A percentile compares a stretch with the other conserved stretches of the same genome.
Evolutionary conservation across 2,888 invertebrate species (phyloP).

Genomic region (Sialis lutaria): DNA sequence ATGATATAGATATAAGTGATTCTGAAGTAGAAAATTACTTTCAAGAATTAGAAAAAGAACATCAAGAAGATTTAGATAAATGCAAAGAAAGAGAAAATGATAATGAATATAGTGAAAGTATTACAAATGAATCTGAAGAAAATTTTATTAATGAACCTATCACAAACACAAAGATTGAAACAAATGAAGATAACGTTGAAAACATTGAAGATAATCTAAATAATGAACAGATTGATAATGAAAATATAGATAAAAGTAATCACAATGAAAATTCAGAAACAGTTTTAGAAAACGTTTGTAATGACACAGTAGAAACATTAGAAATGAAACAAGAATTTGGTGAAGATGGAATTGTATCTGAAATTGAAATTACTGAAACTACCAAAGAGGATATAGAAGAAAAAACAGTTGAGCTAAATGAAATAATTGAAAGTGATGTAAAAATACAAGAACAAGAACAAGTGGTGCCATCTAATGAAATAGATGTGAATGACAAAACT

Average conservation of each 20-base stretch:
- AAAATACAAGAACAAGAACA: background rate
- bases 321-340: too few relatives aligned
- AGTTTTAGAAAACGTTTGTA: too few relatives aligned
- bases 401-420: background rate
- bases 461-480: background rate
- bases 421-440: background rate
- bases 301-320: too few relatives aligned
- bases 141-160: background rate
- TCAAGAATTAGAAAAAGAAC: conserved; percentile 20
- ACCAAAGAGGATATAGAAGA: too few relatives aligned
- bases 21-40: conserved; percentile 20
- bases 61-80: conserved; percentile 1
- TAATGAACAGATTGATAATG: background rate
- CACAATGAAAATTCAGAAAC: too few relatives aligned
- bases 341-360: too few relatives aligned
- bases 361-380: too few relatives aligned
- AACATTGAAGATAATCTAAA: background rate
- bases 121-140: conserved; percentile 1
- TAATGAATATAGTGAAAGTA: background rate
- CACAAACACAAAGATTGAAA: background rate
- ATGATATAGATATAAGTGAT: conserved; percentile 20
- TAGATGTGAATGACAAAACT: background rate
- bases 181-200: background rate
- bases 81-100: conserved; percentile 3
- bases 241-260: too few relatives aligned